These are phyloP conservation scores for Hemicordylus capensis DNA, from an alignment of 2,113 vertebrate species.

Conservation along the genomic window DNA sequence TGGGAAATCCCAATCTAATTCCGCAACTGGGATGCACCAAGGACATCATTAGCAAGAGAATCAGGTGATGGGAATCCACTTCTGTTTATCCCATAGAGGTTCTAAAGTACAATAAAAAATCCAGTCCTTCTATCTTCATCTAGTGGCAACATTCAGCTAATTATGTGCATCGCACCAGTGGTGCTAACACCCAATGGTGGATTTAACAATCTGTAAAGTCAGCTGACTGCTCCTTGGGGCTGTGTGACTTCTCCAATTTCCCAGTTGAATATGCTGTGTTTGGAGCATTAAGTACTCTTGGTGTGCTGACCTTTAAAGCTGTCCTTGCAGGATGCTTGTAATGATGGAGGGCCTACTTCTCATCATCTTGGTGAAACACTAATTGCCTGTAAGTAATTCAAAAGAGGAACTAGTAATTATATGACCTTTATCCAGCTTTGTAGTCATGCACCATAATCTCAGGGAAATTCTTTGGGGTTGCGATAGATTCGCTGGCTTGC, in stretches of 20 bases:
- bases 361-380: neutral
- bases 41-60: slow-evolving; percentile 10
- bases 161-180: neutral
- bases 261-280: neutral
- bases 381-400: neutral
- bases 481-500: too few relatives aligned
- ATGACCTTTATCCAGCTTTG: neutral
- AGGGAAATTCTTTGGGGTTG: neutral
- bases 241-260: neutral
- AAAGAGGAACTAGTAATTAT: neutral
- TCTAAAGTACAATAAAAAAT: neutral
- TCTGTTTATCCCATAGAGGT: neutral
- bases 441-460: neutral
- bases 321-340: neutral
- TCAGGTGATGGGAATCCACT: neutral
- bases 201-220: neutral
- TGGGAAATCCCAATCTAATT: neutral
- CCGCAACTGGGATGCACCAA: neutral
- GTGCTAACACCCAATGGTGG: neutral
- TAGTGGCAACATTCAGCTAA: neutral
- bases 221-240: neutral
- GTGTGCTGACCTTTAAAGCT: neutral
- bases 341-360: neutral
- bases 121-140: neutral
- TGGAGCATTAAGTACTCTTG: neutral